phyloP scores from a whole-genome alignment of 2,113 vertebrate genomes.

The Pithys albifrons region DNA sequence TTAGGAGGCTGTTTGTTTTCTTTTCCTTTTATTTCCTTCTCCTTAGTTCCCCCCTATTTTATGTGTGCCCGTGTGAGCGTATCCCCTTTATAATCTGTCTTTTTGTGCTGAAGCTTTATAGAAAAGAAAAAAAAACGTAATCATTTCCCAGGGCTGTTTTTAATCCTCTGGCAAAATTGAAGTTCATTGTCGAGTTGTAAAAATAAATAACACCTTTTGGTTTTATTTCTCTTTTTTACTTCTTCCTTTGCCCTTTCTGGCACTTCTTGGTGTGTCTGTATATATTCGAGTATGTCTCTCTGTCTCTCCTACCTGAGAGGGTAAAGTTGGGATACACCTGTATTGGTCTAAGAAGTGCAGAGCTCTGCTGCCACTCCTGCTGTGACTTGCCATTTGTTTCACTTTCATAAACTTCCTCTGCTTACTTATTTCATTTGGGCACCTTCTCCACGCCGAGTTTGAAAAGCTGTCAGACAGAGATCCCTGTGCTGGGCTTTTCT shows the following conservation, averaged over 20 bases:
- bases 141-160: constrained; percentile 73
- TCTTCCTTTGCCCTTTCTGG: not conserved
- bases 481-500: constrained; percentile 12
- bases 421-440: constrained; percentile 26
- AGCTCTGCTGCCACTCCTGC: constrained; percentile 38
- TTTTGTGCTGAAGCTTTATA: constrained; percentile 72
- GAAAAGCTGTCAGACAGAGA: constrained; percentile 50
- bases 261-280: accelerated
- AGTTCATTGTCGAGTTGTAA: constrained; percentile 60
- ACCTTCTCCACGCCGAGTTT: constrained; percentile 20
- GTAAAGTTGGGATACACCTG: constrained; percentile 69
- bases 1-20: constrained; percentile 82
- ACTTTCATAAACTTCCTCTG: constrained; percentile 68
- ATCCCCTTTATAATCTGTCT: constrained; percentile 74
- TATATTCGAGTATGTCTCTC: accelerated
- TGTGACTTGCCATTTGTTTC: constrained; percentile 37
- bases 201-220: constrained; percentile 23
- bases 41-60: constrained; percentile 62
- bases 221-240: not conserved
- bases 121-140: constrained; percentile 50
- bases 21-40: constrained; percentile 80
- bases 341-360: constrained; percentile 27
- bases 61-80: constrained; percentile 52
- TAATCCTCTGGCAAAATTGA: constrained; percentile 73
- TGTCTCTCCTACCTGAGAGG: not conserved